Base-by-base conservation (phyloP, 2,888 invertebrate species). In the Julus scanicus region DNA sequence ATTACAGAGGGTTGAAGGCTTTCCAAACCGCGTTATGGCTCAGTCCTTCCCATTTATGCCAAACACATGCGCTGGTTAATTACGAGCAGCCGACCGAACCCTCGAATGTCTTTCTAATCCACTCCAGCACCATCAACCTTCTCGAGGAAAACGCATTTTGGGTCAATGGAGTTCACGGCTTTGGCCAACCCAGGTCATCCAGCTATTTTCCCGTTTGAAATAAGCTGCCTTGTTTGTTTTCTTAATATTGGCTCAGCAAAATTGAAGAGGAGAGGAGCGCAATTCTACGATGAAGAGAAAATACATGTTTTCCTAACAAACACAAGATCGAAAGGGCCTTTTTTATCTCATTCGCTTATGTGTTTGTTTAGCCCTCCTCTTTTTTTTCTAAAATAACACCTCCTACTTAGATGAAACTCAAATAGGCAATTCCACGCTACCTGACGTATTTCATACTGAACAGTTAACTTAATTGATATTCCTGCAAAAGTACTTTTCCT, bases 341-440 rank as follows among this genome's bases (percentile, higher is more conserved):
- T 80, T 80, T 80, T 80, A 80, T 80, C 80, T 80, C 80, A 13
- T 80, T 80, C 80, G 80, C 80, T 80, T 80, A 80, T 80, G 80
- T 80, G 80, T 80, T 80, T 80, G 37, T 37, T 80, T 80, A 80
- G 80, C 80, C 80, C 37, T 37, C 29, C 37, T 13, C 80, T 15
- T 37, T 53, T 53, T 29, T 29, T 29, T 39, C 80, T 80, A 15
- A 80, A 80, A 15, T 37, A 80, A 15, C 80, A 80, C 37, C 80
- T 13, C 80, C 80, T 37, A 63, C 5, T 3, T 80, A 15, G 37
- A 80, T 37, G 37, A 4, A 39, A 15, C 80, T 3, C 80, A 37
- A 37, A 29, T 29, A 29, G 80, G 5, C 80, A 39, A 37, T 39
- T 80, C 13, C 37, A 8, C 13, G 8, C 4, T 29, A 2, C 11